Base-by-base conservation (phyloP, 2,888 invertebrate species). In the Andrena minutula region DNA sequence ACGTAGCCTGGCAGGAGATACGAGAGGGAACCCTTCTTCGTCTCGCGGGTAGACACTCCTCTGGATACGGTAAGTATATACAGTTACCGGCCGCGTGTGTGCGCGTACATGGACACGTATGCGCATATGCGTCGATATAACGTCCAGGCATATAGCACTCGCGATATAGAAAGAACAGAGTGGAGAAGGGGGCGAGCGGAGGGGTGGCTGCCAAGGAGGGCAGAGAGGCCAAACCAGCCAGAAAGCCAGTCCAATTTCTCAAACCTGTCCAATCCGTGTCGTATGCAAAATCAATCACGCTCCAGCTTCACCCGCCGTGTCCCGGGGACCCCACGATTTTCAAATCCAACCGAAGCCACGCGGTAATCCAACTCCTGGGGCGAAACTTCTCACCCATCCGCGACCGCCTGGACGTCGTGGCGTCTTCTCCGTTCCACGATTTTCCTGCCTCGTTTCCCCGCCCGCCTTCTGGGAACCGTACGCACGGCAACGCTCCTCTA, bases 211-310 rank as follows among this genome's bases (percentile, higher is more conserved):
- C 77, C 41, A 79, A 79, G 82, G 69, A 86, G 88, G 85, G 84
- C 76, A 72, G 86, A 80, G 87, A 87, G 75, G 85, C 80, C 83
- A 85, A 88, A 86, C 87, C 89, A 87, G 86, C 89, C 89, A 86
- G 88, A 90, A 90, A 90, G 92, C 90, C 92, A 91, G 92, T 93
- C 92, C 94, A 94, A 94, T 94, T 94, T 94, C 93, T 94, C 94
- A 94, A 94, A 94, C 92, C 93, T 93, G 93, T 94, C 94, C 93
- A 92, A 93, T 93, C 92, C 92, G 92, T 92, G 94, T 93, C 93
- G 93, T 92, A 94, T 93, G 93, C 93, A 93, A 94, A 94, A 94
- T 94, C 94, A 94, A 94, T 94, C 94, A 93, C 92, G 90, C 88
- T 89, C 81, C 86, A 75, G 85, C 82, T 84, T 77, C 85, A 80